Evolutionary conservation across 2,797 vertebrate species (phyloP).

Genomic region (Nyctalus aviator): DNA sequence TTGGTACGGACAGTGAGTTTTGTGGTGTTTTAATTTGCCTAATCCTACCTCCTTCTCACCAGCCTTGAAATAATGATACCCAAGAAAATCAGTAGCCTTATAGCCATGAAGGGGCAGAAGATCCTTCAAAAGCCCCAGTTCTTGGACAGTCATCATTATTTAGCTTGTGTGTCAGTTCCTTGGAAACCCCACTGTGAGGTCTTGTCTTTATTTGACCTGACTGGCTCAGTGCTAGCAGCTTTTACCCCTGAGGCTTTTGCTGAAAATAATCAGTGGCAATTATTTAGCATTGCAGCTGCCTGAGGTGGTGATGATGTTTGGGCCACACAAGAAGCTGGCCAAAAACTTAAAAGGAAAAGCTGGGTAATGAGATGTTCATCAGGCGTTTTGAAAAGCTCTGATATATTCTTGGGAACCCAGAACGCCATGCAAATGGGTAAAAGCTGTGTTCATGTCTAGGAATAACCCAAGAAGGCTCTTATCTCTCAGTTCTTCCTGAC

Average conservation of each 20-base stretch:
- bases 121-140: neutral
- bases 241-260: conserved; percentile 21
- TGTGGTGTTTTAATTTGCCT: neutral
- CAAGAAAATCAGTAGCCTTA: neutral
- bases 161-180: neutral
- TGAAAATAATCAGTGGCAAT: neutral
- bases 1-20: neutral
- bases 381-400: neutral
- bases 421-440: neutral
- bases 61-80: neutral
- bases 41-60: neutral
- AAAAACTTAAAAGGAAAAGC: neutral
- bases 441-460: neutral
- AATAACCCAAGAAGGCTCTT: neutral
- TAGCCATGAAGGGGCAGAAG: neutral
- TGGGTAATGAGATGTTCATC: neutral
- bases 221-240: neutral
- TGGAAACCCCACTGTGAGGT: neutral
- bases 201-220: conserved; percentile 12
- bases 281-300: neutral
- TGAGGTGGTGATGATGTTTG: neutral
- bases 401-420: neutral
- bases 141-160: neutral
- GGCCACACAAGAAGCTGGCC: neutral
- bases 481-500: neutral